Evolutionary conservation across 1,140 invertebrate genomes (phyloP), one percentile per base, ranked within the genome.

Genomic region (Brachionus rubens): DNA sequence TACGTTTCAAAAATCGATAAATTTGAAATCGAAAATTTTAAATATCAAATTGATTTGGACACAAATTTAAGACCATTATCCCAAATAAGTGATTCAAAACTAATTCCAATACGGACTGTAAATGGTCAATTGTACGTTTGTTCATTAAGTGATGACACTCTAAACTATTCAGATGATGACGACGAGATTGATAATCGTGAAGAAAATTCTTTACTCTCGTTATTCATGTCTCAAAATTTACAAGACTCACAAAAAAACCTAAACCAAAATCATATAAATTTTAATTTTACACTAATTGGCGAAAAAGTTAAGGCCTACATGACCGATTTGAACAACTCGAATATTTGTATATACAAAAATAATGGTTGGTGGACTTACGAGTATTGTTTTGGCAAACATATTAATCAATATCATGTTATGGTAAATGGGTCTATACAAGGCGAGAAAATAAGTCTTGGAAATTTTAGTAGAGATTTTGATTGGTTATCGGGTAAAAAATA

Each of bases 281-380:
- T 65, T 14, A 65, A 65, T 41, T 65, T 65, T 21, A 43, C 59
- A 2, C 36, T 40, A 12, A 65, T 65, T 43, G 59, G 43, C 7
- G 12, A 21, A 24, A 65, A 65, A 24, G 59, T 65, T 12, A 36
- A 65, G 9, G 10, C 28, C 12, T 21, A 24, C 41, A 65, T 65
- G 36, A 43, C 33, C 19, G 41, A 65, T 3, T 41, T 65, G 14
- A 43, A 19, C 19, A 26, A 65, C 10, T 65, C 40, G 3, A 43
- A 43, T 65, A 5, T 41, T 43, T 65, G 59, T 24, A n/a, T 43
- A 14, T 43, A 14, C 19, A 65, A 65, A 65, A 72, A 72, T 33
- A 40, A 21, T 33, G 68, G 68, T 10, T 85, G 84, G 84, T 85
- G 84, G 84, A 82, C 81, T 76, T 82, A 84, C 80, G 82, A 85